Conservation (phyloP, 2,113 vertebrate genomes). For the Dicaeum eximium region DNA sequence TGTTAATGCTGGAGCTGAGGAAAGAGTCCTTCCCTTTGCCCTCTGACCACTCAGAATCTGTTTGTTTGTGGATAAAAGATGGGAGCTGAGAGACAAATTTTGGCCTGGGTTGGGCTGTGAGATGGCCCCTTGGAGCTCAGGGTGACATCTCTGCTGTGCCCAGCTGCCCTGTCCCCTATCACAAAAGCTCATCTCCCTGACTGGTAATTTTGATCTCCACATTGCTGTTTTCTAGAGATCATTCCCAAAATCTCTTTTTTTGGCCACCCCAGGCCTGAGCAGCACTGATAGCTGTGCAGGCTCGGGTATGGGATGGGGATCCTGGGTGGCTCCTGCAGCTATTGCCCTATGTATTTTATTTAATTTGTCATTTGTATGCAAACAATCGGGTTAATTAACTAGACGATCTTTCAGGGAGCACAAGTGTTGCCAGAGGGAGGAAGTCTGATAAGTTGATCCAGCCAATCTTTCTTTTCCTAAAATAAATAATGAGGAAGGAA, state of each 20-base stretch:
- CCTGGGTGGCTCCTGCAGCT: background rate
- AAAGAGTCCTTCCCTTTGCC: background rate
- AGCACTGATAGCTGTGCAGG: background rate
- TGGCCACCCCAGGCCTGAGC: background rate
- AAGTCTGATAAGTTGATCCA: background rate
- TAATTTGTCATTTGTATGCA: background rate
- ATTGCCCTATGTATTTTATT: background rate
- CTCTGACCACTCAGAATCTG: background rate
- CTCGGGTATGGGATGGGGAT: rapidly evolving
- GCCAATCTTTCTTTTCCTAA: background rate
- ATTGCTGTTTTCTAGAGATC: background rate
- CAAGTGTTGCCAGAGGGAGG: background rate
- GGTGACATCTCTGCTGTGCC: background rate
- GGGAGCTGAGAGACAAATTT: background rate
- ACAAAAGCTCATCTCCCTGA: background rate
- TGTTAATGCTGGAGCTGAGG: background rate
- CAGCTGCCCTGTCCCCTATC: background rate
- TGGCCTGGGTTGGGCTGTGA: background rate
- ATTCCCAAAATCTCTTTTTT: background rate
- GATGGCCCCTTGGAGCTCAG: background rate
- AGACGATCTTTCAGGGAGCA: background rate
- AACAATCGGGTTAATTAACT: background rate
- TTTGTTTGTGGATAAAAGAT: background rate
- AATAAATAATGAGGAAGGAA: background rate
- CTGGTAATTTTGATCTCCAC: background rate